Percentiles rank a stretch among this genome's conserved stretches.
Conservation (phyloP, 2,888 invertebrate species). For the Stegophylla sp. region DNA sequence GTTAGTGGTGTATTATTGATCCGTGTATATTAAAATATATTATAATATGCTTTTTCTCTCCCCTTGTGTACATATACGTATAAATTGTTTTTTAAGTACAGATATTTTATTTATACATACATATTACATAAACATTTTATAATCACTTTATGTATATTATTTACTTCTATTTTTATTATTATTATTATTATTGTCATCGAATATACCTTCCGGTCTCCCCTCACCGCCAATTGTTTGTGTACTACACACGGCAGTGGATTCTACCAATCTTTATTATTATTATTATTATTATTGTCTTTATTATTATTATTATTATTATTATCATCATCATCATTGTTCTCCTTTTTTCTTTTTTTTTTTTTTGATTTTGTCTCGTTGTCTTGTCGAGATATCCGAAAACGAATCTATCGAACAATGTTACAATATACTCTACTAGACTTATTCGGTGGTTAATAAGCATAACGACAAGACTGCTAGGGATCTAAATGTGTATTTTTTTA, state of each 20-base stretch:
- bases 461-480: slow-evolving; percentile 58
- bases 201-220: slow-evolving; percentile 21
- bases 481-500: slow-evolving; percentile 34
- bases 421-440: slow-evolving; percentile 54
- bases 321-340: slow-evolving; percentile 28
- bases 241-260: slow-evolving; percentile 24
- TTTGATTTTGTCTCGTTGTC: slow-evolving; percentile 48
- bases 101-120: slow-evolving; percentile 49
- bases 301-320: slow-evolving; percentile 31
- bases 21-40: no score
- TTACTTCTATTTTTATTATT: slow-evolving; percentile 32
- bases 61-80: slow-evolving; percentile 24
- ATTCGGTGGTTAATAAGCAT: slow-evolving; percentile 56
- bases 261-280: slow-evolving; percentile 44
- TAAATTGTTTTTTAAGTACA: slow-evolving; percentile 53
- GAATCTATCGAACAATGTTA: slow-evolving; percentile 56
- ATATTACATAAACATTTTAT: slow-evolving; percentile 28
- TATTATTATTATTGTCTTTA: slow-evolving; percentile 35
- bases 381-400: slow-evolving; percentile 52
- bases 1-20: no score
- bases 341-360: slow-evolving; percentile 9
- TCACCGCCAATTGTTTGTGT: slow-evolving; percentile 26
- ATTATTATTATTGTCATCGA: slow-evolving; percentile 33
- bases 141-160: slow-evolving; percentile 37
- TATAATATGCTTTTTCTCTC: not conserved